These are phyloP conservation scores for Muntiacus muntjak DNA, from an alignment of 2,113 vertebrate genomes.

Conservation along the genomic window DNA sequence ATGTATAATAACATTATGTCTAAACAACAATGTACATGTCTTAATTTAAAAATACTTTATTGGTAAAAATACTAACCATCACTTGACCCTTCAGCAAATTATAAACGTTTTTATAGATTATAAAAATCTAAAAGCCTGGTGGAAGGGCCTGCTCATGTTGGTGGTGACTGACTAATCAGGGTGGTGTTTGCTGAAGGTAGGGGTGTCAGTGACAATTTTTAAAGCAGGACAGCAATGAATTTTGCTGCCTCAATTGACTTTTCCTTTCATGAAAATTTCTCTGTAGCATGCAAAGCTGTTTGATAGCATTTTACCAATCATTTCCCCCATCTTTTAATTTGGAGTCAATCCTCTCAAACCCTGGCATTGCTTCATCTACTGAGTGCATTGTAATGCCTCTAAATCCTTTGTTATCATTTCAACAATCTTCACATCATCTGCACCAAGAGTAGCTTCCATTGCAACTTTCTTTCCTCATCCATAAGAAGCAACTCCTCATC, in stretches of 20 bases:
- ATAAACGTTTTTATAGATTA: neutral
- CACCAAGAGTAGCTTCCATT: neutral
- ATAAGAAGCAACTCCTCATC: neutral
- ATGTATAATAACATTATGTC: neutral
- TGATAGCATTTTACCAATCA: neutral
- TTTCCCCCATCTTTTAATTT: neutral
- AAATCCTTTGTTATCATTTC: neutral
- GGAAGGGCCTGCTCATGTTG: neutral
- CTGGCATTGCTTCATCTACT: neutral
- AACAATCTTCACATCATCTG: neutral
- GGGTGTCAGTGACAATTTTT: neutral
- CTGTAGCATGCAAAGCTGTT: neutral
- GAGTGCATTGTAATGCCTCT: neutral
- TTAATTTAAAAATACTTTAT: neutral
- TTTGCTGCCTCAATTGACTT: neutral
- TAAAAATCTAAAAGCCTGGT: neutral
- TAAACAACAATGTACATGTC: neutral
- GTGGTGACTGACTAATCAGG: neutral
- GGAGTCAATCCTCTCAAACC: neutral
- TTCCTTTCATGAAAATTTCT: neutral
- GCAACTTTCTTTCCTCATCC: neutral
- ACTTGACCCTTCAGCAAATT: neutral
- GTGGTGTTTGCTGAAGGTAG: neutral
- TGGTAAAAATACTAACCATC: neutral
- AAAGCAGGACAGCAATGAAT: neutral